Evolutionary conservation across 2,113 vertebrate genomes (phyloP).

Genomic region (Sminthopsis crassicaudata): DNA sequence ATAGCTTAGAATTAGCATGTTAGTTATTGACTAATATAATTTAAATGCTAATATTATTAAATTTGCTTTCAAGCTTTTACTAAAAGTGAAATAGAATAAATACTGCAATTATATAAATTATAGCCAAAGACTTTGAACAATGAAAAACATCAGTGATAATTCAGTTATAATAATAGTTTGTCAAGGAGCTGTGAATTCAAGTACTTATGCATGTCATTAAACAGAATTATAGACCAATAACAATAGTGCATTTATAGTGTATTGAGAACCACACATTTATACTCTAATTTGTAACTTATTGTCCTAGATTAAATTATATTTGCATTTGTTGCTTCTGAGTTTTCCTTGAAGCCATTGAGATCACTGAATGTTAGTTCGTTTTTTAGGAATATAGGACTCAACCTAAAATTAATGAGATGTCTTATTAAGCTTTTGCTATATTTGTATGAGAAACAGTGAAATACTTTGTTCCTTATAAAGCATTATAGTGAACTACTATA

Average conservation of each 20-base stretch:
- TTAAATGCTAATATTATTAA: not conserved
- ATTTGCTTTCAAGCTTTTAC: slow-evolving; percentile 28
- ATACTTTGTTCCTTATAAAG: not conserved
- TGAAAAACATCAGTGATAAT: not conserved
- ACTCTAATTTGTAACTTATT: not conserved
- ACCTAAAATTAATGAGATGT: not conserved
- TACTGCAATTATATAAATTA: not conserved
- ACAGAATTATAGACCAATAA: not conserved
- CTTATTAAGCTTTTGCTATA: not conserved
- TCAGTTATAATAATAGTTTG: not conserved
- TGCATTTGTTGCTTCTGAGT: not conserved
- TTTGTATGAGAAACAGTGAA: not conserved
- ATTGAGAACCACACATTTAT: not conserved
- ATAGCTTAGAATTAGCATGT: slow-evolving; percentile 31
- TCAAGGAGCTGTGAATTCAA: not conserved
- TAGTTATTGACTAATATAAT: not conserved
- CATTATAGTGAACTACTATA: not conserved
- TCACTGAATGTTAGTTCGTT: not conserved
- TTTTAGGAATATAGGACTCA: not conserved
- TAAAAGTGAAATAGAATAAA: not conserved
- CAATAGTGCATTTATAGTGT: not conserved
- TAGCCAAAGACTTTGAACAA: slow-evolving; percentile 4
- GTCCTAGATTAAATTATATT: not conserved
- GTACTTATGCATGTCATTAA: not conserved
- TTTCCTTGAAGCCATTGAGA: not conserved